These are phyloP conservation scores for Nasua narica DNA, from an alignment of 2,797 vertebrate species.

Conservation along the genomic window DNA sequence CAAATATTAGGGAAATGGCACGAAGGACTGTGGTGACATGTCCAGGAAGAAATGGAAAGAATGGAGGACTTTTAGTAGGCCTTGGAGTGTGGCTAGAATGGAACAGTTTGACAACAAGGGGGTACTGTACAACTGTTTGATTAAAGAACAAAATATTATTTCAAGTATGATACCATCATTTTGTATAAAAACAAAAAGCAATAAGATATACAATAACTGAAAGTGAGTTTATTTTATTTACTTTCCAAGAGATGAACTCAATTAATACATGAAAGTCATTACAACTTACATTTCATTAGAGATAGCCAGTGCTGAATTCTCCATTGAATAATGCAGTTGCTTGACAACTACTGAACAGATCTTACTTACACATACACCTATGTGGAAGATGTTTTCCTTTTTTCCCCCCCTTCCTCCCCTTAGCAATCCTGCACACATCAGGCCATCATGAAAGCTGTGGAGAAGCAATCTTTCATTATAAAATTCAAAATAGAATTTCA, in stretches of 20 bases:
- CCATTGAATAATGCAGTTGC: not conserved
- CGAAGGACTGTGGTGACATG: too few species aligned
- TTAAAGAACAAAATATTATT: not conserved
- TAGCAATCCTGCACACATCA: not conserved
- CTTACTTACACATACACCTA: not conserved
- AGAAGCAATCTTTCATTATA: not conserved
- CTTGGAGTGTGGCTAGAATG: not conserved
- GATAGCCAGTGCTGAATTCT: not conserved
- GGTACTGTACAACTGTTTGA: not conserved
- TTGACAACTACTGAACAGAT: not conserved
- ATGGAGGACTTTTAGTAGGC: not conserved
- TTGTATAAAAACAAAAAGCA: not conserved
- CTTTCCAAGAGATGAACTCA: not conserved
- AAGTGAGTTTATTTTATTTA: not conserved
- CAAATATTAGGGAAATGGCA: not conserved
- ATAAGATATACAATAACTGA: not conserved
- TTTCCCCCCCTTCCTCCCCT: not conserved
- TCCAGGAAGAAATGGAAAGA: not conserved
- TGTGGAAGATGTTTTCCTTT: not conserved
- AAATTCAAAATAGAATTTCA: not conserved
- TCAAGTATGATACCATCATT: not conserved
- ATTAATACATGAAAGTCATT: not conserved
- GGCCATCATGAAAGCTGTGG: not conserved
- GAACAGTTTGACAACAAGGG: not conserved
- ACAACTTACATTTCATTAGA: not conserved